A percentile compares a stretch with the other conserved stretches of the same genome.
These are phyloP conservation scores for Allophyes oxyacanthae DNA, from an alignment of 2,888 invertebrate genomes.

Conservation along the genomic window DNA sequence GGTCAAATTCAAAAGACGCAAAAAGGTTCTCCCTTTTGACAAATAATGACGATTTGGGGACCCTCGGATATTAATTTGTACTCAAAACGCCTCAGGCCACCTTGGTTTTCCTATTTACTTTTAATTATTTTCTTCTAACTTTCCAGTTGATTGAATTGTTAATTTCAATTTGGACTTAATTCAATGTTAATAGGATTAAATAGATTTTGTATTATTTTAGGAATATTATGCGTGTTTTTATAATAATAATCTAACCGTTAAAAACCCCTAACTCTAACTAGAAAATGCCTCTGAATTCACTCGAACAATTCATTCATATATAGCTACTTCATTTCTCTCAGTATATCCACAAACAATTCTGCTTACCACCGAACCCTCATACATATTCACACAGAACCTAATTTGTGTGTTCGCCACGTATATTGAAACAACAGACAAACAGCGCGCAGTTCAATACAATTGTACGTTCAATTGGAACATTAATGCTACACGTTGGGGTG, in stretches of 20 bases:
- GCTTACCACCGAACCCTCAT: conserved; percentile 21
- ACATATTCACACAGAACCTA: conserved; percentile 31
- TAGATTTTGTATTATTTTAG: background rate
- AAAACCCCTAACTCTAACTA: too few species aligned
- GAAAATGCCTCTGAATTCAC: too few species aligned
- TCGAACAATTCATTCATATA: too few species aligned
- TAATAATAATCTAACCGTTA: too few species aligned
- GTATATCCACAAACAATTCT: background rate
- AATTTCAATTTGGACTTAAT: background rate
- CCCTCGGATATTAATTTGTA: conserved; percentile 32
- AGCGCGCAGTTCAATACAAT: conserved; percentile 10
- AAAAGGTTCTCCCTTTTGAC: conserved; percentile 15
- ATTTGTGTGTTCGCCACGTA: conserved; percentile 29
- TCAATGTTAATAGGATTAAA: conserved; percentile 5
- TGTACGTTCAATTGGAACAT: conserved; percentile 17
- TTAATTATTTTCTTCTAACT: conserved; percentile 13
- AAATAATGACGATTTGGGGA: conserved; percentile 17
- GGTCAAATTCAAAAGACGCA: conserved; percentile 7
- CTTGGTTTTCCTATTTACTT: conserved; percentile 10
- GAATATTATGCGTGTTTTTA: too few species aligned
- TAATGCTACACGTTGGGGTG: background rate
- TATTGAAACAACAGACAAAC: conserved; percentile 22
- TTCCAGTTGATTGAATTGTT: conserved; percentile 3
- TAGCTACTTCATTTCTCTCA: too few species aligned
- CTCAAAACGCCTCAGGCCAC: conserved; percentile 14